phyloP scores from a whole-genome alignment of 2,797 vertebrate genomes.

The Sarcoramphus papa region DNA sequence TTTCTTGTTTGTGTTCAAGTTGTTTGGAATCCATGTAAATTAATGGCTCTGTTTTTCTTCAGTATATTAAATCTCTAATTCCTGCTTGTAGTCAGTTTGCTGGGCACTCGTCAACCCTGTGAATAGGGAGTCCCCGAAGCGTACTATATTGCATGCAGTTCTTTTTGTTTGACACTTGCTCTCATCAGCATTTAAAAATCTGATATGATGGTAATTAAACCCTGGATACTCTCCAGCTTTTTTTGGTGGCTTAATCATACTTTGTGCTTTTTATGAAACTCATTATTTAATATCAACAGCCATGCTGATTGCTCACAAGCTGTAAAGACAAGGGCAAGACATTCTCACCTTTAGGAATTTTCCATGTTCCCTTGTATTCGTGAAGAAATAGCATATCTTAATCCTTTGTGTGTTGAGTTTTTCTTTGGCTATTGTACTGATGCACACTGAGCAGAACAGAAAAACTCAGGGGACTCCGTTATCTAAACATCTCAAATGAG shows the following conservation, averaged over 20 bases:
- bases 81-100: not conserved
- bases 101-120: not conserved
- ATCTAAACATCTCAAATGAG: slow-evolving; percentile 35
- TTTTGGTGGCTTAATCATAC: slow-evolving; percentile 6
- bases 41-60: not conserved
- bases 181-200: slow-evolving; percentile 38
- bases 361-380: not conserved
- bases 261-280: slow-evolving; percentile 4
- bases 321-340: not conserved
- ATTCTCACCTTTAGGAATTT: not conserved
- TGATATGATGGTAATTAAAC: slow-evolving; percentile 30
- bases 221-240: not conserved
- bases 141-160: not conserved
- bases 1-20: not conserved
- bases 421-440: not conserved
- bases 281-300: not conserved
- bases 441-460: not conserved
- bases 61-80: not conserved
- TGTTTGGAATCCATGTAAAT: not conserved
- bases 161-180: slow-evolving; percentile 24
- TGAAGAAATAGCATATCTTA: not conserved
- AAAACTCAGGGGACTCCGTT: not conserved
- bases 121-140: not conserved
- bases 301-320: not conserved
- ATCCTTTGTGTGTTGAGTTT: not conserved